Percentiles rank a stretch among this genome's conserved stretches.
Evolutionary conservation across 92 coral and sea anemone species (phyloP).

Genomic region (Porites divaricata): DNA sequence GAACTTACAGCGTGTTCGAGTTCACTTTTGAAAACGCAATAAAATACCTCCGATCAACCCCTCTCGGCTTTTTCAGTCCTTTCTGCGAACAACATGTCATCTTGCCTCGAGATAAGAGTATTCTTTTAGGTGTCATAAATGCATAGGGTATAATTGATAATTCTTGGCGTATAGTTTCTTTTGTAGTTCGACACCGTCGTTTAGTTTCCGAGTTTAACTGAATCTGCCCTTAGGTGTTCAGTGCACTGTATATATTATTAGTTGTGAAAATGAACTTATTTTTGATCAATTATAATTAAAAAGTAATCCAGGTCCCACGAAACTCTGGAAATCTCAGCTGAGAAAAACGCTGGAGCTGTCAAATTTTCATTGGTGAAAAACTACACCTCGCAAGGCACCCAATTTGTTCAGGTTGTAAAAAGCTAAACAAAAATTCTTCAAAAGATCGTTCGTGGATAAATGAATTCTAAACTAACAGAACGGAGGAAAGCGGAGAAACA

Average conservation of each 20-base stretch:
- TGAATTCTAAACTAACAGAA: constrained; percentile 34
- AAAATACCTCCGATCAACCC: background rate
- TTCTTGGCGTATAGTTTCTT: constrained; percentile 16
- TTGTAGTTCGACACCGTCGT: constrained; percentile 10
- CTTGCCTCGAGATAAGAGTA: constrained; percentile 28
- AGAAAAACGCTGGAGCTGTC: too few species aligned
- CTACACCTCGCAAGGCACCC: too few species aligned
- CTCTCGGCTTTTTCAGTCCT: constrained; percentile 1
- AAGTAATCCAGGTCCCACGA: background rate
- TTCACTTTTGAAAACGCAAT: background rate
- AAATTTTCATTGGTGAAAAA: too few species aligned
- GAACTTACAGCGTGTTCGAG: background rate
- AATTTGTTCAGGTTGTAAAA: background rate
- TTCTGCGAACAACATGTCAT: constrained; percentile 34
- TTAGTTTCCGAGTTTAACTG: background rate
- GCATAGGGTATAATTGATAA: background rate
- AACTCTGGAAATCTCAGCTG: background rate
- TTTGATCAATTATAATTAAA: constrained; percentile 6
- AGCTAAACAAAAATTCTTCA: constrained; percentile 17
- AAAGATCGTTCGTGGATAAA: background rate
- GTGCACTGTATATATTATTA: background rate
- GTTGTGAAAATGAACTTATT: background rate
- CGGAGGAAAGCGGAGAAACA: background rate
- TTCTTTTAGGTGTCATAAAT: background rate
- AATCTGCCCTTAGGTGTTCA: background rate